Evolutionary conservation across 2,113 vertebrate genomes (phyloP), one percentile per base, ranked within the genome.

Genomic region (Caloenas nicobarica): DNA sequence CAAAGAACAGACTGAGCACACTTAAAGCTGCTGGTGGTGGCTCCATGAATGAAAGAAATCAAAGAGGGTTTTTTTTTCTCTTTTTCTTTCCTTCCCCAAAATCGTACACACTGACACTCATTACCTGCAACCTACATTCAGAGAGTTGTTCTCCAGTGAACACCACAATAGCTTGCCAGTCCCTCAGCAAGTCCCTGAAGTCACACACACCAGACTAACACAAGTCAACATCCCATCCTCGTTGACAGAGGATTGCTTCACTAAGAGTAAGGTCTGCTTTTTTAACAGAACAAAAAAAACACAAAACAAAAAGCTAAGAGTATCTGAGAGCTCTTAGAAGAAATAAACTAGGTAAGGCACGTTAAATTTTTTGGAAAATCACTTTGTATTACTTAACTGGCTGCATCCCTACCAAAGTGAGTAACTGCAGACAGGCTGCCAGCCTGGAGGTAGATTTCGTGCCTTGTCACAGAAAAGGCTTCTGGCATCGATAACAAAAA

Each of bases 381-480:
- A 56, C 51, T 60, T 57, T 36, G 71, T 19, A 8, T 73, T 73
- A 61, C 76, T 86, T 68, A 91, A 72, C 28, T 71, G 68, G 21
- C 74, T 89, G 78, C 73, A 54, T 80, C 91, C 56, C 40, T 17
- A 16, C 1, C 78, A 64, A 51, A 51, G 17, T 25, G 71, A 92
- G 78, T 34, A 76, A 89, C 71, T 24, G 11, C n/a, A 84, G 60
- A 36, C 40, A 74, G 56, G 36, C 40, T 50, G 70, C 61, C 93
- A 95, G 78, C 84, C 84, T 91, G 84, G 73, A 79, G 87, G 78
- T 42, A 53, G 19, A 91, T 62, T 86, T 84, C 88, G 92, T 50
- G 50, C 79, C 95, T 94, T 79, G 72, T 71, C 73, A 93, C 81
- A 95, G 48, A 70, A 92, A 46, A 95, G 66, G 61, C 26, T 95